Percentiles rank a stretch among this genome's conserved stretches.
phyloP scores from a whole-genome alignment of 2,888 invertebrate species.

The Liodrosophila aerea region DNA sequence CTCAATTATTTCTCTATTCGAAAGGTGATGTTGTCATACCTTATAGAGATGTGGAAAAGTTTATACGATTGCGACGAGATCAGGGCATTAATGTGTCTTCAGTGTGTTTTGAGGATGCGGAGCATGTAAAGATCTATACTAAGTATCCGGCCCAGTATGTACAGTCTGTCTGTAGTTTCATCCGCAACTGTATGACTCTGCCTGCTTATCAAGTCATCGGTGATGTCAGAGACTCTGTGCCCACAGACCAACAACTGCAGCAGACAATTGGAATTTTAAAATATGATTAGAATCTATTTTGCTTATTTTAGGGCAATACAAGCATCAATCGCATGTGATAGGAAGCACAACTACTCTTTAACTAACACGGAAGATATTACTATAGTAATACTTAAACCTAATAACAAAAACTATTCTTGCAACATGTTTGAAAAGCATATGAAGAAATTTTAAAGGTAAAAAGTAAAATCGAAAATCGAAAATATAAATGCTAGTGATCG shows the following conservation, averaged over 20 bases:
- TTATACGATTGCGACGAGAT: constrained; percentile 84
- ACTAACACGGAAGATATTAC: constrained; percentile 5
- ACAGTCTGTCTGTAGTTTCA: constrained; percentile 85
- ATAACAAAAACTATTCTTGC: constrained; percentile 26
- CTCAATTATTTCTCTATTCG: constrained; percentile 89
- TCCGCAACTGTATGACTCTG: constrained; percentile 84
- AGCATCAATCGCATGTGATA: constrained; percentile 59
- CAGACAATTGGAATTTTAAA: constrained; percentile 31
- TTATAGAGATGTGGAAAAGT: constrained; percentile 87
- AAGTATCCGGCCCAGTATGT: constrained; percentile 86
- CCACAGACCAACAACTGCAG: constrained; percentile 19
- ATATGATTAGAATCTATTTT: constrained; percentile 45
- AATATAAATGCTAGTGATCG: constrained; percentile 42
- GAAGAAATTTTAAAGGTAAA: constrained; percentile 34
- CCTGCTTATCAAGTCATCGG: constrained; percentile 43
- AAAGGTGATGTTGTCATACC: constrained; percentile 87
- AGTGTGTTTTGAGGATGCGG: constrained; percentile 87
- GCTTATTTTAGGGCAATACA: constrained; percentile 12
- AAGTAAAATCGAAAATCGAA: too few species aligned
- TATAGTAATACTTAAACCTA: constrained; percentile 12
- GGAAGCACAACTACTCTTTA: constrained; percentile 51
- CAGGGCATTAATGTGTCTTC: constrained; percentile 85
- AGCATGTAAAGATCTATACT: constrained; percentile 89
- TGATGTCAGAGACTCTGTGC: constrained; percentile 5
- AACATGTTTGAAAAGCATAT: constrained; percentile 25